Conservation (phyloP, 64 coral and sea anemone genomes). For the Platygyra sinensis region DNA sequence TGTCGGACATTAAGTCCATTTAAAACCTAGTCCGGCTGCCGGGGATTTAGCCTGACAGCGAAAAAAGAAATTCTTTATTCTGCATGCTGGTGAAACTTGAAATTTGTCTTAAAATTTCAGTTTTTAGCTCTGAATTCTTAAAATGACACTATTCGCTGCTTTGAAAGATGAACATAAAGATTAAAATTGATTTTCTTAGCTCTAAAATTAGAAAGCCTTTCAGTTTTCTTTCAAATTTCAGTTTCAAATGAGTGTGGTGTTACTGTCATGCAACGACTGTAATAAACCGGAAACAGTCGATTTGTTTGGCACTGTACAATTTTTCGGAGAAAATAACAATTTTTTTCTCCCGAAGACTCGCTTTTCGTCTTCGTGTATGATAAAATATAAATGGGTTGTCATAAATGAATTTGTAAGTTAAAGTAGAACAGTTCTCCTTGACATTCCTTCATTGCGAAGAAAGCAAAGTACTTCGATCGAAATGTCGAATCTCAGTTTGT, state of each 20-base stretch:
- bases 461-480: conserved; percentile 40
- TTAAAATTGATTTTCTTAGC: not conserved
- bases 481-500: not conserved
- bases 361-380: not conserved
- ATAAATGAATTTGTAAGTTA: not conserved
- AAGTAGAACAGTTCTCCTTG: not conserved
- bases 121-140: not conserved
- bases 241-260: not conserved
- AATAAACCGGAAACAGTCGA: not conserved
- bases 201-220: no score
- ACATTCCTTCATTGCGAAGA: conserved; percentile 42
- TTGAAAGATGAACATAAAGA: not conserved
- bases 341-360: no score
- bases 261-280: not conserved
- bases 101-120: no score
- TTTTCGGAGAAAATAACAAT: not conserved
- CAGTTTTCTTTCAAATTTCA: not conserved
- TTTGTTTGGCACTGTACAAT: no score
- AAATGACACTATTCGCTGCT: not conserved
- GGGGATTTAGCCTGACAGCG: no score
- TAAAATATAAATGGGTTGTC: not conserved
- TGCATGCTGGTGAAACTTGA: no score
- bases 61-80: no score
- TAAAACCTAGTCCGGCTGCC: no score
- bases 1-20: no score